Conservation (phyloP, 2,797 vertebrate genomes). For the Anguilla obscura region DNA sequence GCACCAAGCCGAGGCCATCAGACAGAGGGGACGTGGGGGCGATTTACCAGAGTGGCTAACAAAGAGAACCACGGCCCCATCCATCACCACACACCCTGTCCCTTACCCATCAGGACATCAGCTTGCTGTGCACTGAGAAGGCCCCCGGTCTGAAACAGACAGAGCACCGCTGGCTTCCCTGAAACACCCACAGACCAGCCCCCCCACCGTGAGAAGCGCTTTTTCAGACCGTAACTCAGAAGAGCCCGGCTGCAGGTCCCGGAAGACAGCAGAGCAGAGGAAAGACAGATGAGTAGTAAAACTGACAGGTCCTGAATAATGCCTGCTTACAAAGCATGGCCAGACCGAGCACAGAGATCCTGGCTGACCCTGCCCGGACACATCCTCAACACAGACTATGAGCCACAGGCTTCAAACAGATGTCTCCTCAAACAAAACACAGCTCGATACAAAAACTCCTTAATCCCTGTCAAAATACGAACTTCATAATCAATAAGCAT, state of each 20-base stretch:
- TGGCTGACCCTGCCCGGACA: neutral
- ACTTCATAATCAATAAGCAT: no score
- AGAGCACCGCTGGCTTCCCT: neutral
- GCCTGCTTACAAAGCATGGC: neutral
- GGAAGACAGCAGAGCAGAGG: neutral
- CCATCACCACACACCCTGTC: neutral
- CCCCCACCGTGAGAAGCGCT: neutral
- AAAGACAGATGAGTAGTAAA: neutral
- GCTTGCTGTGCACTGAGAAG: neutral
- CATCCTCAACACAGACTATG: neutral
- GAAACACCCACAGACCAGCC: neutral
- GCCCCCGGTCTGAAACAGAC: neutral
- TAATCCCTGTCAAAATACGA: no score
- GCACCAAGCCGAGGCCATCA: neutral
- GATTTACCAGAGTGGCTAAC: neutral
- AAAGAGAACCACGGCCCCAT: neutral
- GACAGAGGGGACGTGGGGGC: neutral
- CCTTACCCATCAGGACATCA: neutral
- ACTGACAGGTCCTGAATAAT: neutral
- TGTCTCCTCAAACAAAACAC: neutral
- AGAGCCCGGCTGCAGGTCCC: neutral
- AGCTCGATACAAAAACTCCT: neutral
- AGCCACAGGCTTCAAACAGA: neutral
- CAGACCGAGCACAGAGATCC: neutral
- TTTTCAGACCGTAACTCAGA: neutral